These are phyloP conservation scores for Matsumyia berberina DNA, from an alignment of 2,888 invertebrate species.

Conservation along the genomic window DNA sequence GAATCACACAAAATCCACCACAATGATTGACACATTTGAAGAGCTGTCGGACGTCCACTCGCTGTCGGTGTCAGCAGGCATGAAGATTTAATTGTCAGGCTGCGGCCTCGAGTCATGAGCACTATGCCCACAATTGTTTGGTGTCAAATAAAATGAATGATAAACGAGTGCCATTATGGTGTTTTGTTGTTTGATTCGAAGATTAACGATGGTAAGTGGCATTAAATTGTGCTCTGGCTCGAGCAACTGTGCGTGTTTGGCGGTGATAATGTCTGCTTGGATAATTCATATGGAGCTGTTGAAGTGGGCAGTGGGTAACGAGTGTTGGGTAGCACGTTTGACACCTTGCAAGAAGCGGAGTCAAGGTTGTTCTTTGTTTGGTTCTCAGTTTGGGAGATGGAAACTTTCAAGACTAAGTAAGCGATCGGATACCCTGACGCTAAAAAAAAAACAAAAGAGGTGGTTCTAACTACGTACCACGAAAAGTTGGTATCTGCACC, in stretches of 20 bases:
- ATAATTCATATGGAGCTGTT: neutral
- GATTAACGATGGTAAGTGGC: slow-evolving; percentile 55
- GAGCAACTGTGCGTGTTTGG: slow-evolving; percentile 39
- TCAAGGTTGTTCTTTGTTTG: no score
- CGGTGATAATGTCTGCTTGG: neutral
- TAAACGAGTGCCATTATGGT: slow-evolving; percentile 55
- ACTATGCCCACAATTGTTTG: slow-evolving; percentile 1
- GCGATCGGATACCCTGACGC: no score
- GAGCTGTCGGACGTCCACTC: neutral
- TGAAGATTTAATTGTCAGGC: slow-evolving; percentile 46
- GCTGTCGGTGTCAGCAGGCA: slow-evolving; percentile 8
- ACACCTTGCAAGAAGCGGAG: no score
- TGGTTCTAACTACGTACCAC: no score
- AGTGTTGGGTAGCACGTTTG: neutral
- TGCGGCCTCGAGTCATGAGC: slow-evolving; percentile 8
- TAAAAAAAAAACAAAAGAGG: no score
- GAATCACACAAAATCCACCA: slow-evolving; percentile 26
- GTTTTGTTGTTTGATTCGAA: slow-evolving; percentile 45
- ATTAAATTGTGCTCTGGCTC: slow-evolving; percentile 46
- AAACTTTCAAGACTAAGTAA: no score
- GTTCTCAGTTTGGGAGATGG: no score
- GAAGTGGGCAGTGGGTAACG: neutral
- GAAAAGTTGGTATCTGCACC: no score
- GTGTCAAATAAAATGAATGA: slow-evolving; percentile 57
- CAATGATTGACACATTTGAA: slow-evolving; percentile 14